phyloP scores from a whole-genome alignment of 2,113 vertebrate genomes.

The Carassius gibelio region DNA sequence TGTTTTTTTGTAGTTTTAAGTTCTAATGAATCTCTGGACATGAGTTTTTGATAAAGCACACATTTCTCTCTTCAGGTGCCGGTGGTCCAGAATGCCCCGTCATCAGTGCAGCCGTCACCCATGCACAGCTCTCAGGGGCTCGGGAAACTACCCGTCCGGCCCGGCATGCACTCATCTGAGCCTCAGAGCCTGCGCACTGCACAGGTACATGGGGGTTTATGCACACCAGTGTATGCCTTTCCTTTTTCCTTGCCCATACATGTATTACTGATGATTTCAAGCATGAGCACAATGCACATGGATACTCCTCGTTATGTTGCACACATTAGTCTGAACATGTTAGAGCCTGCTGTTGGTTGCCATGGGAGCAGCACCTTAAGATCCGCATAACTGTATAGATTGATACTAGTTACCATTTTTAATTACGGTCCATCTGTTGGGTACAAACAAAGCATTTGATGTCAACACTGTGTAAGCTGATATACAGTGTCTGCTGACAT shows the following conservation, averaged over 20 bases:
- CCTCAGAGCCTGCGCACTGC: slow-evolving; percentile 89
- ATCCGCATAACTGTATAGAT: slow-evolving; percentile 33
- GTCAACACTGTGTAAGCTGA: neutral
- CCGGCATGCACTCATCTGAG: slow-evolving; percentile 87
- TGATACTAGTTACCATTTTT: slow-evolving; percentile 28
- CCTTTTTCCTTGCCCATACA: too few species aligned
- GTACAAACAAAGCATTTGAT: slow-evolving; percentile 34
- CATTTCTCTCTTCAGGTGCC: slow-evolving; percentile 76
- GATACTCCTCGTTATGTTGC: neutral
- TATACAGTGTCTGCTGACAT: slow-evolving; percentile 43
- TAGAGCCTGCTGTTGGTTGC: slow-evolving; percentile 32
- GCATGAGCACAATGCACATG: neutral
- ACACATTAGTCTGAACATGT: slow-evolving; percentile 10
- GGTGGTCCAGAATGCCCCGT: slow-evolving; percentile 87
- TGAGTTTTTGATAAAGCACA: neutral
- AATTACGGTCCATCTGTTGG: slow-evolving; percentile 40
- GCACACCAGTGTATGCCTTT: neutral
- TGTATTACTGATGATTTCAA: neutral
- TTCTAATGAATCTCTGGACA: neutral
- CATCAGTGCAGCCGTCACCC: slow-evolving; percentile 87
- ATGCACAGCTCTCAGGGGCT: slow-evolving; percentile 86
- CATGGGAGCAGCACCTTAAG: slow-evolving; percentile 42
- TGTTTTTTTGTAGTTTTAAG: neutral
- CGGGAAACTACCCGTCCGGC: slow-evolving; percentile 87
- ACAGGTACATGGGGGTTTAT: slow-evolving; percentile 78